Evolutionary conservation across 2,888 invertebrate species (phyloP).

Genomic region (Ennomos quercinarius): DNA sequence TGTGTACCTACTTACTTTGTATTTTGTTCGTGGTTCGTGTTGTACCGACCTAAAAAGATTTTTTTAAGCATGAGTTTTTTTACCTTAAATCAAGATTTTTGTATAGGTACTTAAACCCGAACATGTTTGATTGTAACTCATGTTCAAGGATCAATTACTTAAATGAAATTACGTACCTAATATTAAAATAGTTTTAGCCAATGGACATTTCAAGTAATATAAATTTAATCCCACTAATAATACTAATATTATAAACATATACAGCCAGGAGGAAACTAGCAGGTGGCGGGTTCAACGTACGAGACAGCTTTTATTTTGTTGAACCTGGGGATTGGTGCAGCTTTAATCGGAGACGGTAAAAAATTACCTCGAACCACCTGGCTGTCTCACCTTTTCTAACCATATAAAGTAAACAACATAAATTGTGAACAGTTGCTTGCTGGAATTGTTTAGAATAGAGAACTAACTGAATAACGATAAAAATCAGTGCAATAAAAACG

Average conservation of each 20-base stretch:
- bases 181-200: not conserved
- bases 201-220: constrained; percentile 12
- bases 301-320: constrained; percentile 69
- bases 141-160: too few species aligned
- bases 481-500: too few species aligned
- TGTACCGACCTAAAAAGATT: too few species aligned
- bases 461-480: too few species aligned
- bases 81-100: too few species aligned
- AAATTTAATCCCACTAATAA: too few species aligned
- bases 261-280: constrained; percentile 51
- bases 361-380: constrained; percentile 38
- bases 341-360: constrained; percentile 30
- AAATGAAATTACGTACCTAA: not conserved
- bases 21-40: too few species aligned
- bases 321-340: constrained; percentile 61
- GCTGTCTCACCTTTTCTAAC: constrained; percentile 24
- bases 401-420: constrained; percentile 15
- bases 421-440: constrained; percentile 12
- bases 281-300: constrained; percentile 78
- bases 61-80: too few species aligned
- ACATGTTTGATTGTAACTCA: too few species aligned
- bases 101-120: too few species aligned
- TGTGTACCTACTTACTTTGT: too few species aligned
- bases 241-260: constrained; percentile 60
- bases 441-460: not conserved